Percentiles rank a stretch among this genome's conserved stretches.
These are phyloP conservation scores for Mobula hypostoma DNA, from an alignment of 2,113 vertebrate genomes.

Conservation along the genomic window DNA sequence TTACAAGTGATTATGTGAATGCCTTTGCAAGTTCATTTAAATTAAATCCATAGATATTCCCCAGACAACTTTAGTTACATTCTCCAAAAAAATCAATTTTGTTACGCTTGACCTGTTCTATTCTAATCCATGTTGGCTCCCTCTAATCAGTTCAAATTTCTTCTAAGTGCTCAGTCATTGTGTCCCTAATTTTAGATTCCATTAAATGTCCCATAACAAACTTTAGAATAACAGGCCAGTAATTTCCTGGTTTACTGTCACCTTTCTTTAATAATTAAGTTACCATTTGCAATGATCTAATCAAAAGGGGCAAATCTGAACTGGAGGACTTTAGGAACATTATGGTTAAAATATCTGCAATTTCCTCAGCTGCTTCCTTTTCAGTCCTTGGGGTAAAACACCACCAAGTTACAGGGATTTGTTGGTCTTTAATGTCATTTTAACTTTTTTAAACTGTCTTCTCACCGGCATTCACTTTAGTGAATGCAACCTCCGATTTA, in stretches of 20 bases:
- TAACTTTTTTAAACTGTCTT: background rate
- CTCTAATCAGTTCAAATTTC: constrained; percentile 13
- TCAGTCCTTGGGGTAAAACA: background rate
- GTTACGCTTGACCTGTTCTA: background rate
- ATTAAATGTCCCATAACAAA: background rate
- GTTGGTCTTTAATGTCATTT: background rate
- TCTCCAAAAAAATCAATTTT: background rate
- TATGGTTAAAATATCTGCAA: background rate
- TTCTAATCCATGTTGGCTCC: background rate
- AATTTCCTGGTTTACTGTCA: background rate
- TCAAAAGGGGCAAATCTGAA: background rate
- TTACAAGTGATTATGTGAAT: background rate
- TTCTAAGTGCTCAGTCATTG: background rate
- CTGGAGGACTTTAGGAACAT: background rate
- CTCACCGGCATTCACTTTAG: background rate
- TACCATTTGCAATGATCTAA: background rate
- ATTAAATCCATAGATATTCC: background rate
- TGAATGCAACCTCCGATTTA: background rate
- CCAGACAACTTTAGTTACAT: background rate
- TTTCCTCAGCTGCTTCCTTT: constrained; percentile 2
- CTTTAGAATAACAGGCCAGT: background rate
- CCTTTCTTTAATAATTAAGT: background rate
- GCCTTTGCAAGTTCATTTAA: background rate
- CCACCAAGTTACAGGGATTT: background rate
- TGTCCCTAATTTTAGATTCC: background rate